These are phyloP conservation scores for Drosophila niveifrons DNA, from an alignment of 2,888 invertebrate species.

Conservation along the genomic window DNA sequence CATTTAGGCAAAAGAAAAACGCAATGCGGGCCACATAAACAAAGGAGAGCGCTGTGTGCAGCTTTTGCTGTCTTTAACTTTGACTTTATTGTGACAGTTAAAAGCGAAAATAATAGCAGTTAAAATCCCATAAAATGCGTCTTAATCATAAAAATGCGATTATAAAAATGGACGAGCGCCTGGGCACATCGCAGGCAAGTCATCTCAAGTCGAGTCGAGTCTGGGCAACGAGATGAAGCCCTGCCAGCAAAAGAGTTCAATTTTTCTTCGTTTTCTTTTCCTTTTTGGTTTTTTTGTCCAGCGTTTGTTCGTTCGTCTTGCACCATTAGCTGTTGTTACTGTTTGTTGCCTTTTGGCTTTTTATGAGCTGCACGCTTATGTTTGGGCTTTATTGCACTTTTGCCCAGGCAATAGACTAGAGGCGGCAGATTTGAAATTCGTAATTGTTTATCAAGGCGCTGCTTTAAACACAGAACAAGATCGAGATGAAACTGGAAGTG, in stretches of 20 bases:
- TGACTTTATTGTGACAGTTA: slow-evolving; percentile 81
- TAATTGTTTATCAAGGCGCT: slow-evolving; percentile 68
- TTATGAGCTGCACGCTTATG: slow-evolving; percentile 75
- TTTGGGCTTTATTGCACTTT: slow-evolving; percentile 69
- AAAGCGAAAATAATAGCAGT: slow-evolving; percentile 82
- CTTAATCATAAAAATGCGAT: slow-evolving; percentile 83
- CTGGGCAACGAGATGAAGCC: slow-evolving; percentile 10
- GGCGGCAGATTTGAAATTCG: slow-evolving; percentile 58
- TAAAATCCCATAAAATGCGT: slow-evolving; percentile 81
- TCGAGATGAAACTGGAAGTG: slow-evolving; percentile 2
- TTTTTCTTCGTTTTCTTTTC: neutral
- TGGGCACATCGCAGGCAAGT: slow-evolving; percentile 21
- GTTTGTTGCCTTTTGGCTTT: slow-evolving; percentile 64
- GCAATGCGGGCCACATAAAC: slow-evolving; percentile 60
- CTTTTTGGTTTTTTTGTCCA: slow-evolving; percentile 56
- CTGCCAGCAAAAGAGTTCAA: slow-evolving; percentile 27
- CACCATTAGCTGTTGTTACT: slow-evolving; percentile 36
- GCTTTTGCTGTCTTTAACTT: slow-evolving; percentile 78
- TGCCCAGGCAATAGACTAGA: slow-evolving; percentile 26
- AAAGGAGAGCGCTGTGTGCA: slow-evolving; percentile 61
- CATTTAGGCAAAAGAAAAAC: slow-evolving; percentile 45
- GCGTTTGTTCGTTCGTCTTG: neutral
- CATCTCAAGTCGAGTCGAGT: neutral
- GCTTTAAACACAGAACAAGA: slow-evolving; percentile 23
- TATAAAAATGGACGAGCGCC: slow-evolving; percentile 75